These are phyloP conservation scores for Hypotaenidia philippensis DNA, from an alignment of 2,797 vertebrate genomes.

Conservation along the genomic window DNA sequence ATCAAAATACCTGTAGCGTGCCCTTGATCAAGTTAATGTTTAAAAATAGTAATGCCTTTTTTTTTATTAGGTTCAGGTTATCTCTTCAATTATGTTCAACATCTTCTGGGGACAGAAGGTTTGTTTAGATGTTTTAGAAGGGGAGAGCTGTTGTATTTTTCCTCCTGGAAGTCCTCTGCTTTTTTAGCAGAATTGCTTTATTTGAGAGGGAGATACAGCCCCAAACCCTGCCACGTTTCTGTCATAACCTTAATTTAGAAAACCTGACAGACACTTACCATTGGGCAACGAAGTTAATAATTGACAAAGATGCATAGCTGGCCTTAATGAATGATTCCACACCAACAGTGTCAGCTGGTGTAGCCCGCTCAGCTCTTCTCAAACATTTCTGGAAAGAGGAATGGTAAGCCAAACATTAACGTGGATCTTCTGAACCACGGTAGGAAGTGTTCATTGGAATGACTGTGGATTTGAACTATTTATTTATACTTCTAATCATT, in stretches of 20 bases:
- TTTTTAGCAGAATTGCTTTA: background rate
- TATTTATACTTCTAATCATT: background rate
- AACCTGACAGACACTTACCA: constrained; percentile 34
- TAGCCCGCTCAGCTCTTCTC: background rate
- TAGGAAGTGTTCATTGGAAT: background rate
- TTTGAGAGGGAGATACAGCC: background rate
- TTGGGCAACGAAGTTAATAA: constrained; percentile 52
- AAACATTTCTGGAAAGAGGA: background rate
- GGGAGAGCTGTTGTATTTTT: background rate
- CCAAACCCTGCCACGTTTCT: background rate
- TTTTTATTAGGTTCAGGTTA: background rate
- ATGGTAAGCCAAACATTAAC: background rate
- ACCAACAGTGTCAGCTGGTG: background rate
- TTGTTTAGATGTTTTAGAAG: background rate
- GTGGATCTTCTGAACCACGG: background rate
- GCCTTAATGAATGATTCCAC: constrained; percentile 14
- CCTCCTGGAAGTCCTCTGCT: background rate
- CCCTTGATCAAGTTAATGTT: constrained; percentile 61
- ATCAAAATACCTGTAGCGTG: constrained; percentile 30
- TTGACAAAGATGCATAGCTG: background rate
- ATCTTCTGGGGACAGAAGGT: background rate
- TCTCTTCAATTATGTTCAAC: background rate
- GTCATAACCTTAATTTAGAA: constrained; percentile 26
- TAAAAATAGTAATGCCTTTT: constrained; percentile 1
- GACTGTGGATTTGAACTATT: background rate